These are phyloP conservation scores for Troilus luridus DNA, from an alignment of 2,888 invertebrate species.

Conservation along the genomic window DNA sequence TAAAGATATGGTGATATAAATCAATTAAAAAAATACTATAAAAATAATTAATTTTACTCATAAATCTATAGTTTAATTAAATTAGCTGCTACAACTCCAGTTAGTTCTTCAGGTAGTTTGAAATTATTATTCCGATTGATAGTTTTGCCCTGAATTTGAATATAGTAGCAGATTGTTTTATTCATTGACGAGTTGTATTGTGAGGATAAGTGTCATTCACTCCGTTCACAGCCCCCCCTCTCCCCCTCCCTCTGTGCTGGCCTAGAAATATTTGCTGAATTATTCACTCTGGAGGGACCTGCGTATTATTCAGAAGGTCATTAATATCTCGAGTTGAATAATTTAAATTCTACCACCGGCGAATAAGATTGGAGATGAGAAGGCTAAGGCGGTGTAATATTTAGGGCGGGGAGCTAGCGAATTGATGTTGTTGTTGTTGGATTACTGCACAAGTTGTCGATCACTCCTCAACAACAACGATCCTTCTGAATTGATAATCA, in stretches of 20 bases:
- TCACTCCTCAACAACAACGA: background rate
- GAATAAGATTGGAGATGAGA: background rate
- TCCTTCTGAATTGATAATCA: background rate
- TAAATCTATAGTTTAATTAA: no score
- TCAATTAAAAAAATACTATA: no score
- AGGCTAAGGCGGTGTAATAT: background rate
- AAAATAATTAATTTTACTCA: no score
- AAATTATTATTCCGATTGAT: background rate
- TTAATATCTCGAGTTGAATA: background rate
- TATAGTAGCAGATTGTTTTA: background rate
- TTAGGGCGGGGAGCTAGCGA: background rate
- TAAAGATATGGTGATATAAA: no score
- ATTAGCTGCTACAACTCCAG: background rate
- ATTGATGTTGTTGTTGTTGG: background rate
- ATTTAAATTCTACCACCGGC: constrained; percentile 7
- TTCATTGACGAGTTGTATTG: background rate
- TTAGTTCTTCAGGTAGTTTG: background rate
- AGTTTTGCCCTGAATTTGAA: background rate
- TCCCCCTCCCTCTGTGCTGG: background rate
- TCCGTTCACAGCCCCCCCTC: background rate
- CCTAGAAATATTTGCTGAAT: constrained; percentile 8
- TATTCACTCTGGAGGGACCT: background rate
- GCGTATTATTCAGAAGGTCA: constrained; percentile 5
- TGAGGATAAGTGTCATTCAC: constrained; percentile 6
- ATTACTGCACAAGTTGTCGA: background rate